Conservation (phyloP, 1,140 invertebrate species). For the Bombus sibiricus region DNA sequence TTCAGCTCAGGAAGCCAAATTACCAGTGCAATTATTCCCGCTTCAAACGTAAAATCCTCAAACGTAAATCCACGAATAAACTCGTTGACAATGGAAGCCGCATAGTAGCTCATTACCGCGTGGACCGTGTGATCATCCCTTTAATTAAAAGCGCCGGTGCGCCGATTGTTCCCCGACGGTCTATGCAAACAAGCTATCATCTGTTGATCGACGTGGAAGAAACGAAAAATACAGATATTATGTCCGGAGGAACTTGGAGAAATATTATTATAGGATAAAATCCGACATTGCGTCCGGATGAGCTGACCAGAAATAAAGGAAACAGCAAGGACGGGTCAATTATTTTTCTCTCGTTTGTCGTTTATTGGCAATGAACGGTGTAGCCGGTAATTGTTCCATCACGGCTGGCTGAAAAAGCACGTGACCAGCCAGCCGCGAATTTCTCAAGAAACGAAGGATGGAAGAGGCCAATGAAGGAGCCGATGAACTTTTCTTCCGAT, state of each 20-base stretch:
- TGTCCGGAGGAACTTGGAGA: too few relatives aligned
- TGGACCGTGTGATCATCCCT: conserved; percentile 7
- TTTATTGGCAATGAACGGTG: conserved; percentile 45
- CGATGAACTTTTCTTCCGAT: conserved; percentile 46
- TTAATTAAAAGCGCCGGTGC: not conserved
- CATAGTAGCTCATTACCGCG: not conserved
- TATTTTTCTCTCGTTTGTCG: conserved; percentile 58
- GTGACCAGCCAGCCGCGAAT: conserved; percentile 57
- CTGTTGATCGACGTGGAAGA: conserved; percentile 22
- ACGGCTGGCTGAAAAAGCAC: conserved; percentile 36
- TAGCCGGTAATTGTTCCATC: conserved; percentile 53
- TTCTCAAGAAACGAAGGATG: conserved; percentile 46
- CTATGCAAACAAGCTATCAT: not conserved
- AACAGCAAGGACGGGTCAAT: conserved; percentile 9
- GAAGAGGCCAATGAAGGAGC: not conserved
- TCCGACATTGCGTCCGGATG: too few relatives aligned
- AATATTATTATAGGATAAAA: too few relatives aligned
- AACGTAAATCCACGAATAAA: not conserved
- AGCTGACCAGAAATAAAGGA: not conserved
- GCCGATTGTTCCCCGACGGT: not conserved
- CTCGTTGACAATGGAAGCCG: not conserved
- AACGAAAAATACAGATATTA: not conserved
- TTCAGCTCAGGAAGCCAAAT: not conserved
- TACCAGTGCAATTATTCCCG: not conserved
- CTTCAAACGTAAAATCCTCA: not conserved